phyloP scores from a whole-genome alignment of 2,888 invertebrate species.

The Idaea aversata region DNA sequence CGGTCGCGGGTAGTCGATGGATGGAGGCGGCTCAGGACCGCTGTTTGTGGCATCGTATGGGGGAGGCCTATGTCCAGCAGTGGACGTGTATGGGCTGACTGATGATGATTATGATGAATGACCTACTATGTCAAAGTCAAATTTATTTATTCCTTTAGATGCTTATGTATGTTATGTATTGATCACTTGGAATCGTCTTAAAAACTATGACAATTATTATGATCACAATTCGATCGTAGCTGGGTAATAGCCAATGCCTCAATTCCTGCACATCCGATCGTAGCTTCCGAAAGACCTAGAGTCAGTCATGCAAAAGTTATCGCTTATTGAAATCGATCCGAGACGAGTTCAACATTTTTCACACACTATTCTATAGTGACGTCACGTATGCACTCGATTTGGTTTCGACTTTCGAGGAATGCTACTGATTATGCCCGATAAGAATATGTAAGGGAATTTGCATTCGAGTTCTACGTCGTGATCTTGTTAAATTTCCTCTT shows the following conservation, averaged over 20 bases:
- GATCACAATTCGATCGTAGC: neutral
- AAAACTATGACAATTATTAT: no score
- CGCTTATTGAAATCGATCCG: slow-evolving; percentile 69
- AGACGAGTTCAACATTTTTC: slow-evolving; percentile 42
- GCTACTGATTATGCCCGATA: neutral
- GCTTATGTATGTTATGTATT: no score
- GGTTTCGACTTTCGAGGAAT: slow-evolving; percentile 2
- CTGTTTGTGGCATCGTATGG: no score
- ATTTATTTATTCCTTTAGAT: no score
- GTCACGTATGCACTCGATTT: slow-evolving; percentile 36
- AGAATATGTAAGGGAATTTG: neutral
- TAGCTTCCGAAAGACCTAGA: slow-evolving; percentile 20
- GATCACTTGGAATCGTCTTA: no score
- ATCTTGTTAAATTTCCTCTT: neutral
- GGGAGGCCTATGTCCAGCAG: no score
- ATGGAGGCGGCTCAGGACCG: no score
- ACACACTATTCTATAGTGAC: slow-evolving; percentile 43
- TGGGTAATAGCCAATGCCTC: slow-evolving; percentile 14
- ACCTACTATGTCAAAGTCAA: no score
- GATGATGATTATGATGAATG: no score
- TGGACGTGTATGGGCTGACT: no score
- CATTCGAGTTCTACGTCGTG: slow-evolving; percentile 3
- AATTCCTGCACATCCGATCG: slow-evolving; percentile 33
- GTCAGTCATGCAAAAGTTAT: slow-evolving; percentile 63
- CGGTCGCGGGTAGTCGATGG: no score